Percentiles rank a stretch among this genome's conserved stretches.
These are phyloP conservation scores for Noctua janthe DNA, from an alignment of 2,888 invertebrate genomes.

Conservation along the genomic window DNA sequence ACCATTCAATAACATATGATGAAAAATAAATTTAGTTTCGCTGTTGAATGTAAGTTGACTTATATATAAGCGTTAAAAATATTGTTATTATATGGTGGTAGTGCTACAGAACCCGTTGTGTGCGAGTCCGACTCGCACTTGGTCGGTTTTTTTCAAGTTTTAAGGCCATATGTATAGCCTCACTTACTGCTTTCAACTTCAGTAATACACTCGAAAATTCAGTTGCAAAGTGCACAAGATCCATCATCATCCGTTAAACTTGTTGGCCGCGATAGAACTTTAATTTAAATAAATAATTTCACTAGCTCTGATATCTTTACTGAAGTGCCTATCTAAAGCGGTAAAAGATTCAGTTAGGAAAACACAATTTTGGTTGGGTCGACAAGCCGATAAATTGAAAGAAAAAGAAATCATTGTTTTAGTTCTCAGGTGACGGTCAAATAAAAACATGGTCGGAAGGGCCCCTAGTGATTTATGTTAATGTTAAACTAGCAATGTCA, in stretches of 20 bases:
- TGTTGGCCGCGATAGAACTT: background rate
- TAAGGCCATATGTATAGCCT: background rate
- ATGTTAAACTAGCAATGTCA: conserved; percentile 54
- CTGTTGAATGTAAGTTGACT: background rate
- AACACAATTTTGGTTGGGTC: conserved; percentile 37
- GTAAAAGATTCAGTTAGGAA: conserved; percentile 23
- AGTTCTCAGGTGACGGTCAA: conserved; percentile 48
- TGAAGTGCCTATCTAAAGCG: background rate
- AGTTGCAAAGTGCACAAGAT: background rate
- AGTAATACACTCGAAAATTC: background rate
- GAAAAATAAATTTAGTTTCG: background rate
- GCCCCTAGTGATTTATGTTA: conserved; percentile 56
- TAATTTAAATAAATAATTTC: background rate
- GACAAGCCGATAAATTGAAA: conserved; percentile 44
- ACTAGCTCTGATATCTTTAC: background rate
- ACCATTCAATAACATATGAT: background rate
- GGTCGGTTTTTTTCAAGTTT: background rate
- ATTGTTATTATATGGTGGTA: background rate
- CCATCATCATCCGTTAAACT: background rate
- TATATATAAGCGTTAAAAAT: background rate
- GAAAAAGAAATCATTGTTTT: conserved; percentile 53
- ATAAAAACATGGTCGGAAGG: conserved; percentile 50
- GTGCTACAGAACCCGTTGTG: background rate
- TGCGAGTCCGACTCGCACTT: background rate
- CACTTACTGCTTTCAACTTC: background rate